A percentile compares a stretch with the other conserved stretches of the same genome.
phyloP scores from a whole-genome alignment of 2,888 invertebrate genomes.

The Malthinus flaveolus region DNA sequence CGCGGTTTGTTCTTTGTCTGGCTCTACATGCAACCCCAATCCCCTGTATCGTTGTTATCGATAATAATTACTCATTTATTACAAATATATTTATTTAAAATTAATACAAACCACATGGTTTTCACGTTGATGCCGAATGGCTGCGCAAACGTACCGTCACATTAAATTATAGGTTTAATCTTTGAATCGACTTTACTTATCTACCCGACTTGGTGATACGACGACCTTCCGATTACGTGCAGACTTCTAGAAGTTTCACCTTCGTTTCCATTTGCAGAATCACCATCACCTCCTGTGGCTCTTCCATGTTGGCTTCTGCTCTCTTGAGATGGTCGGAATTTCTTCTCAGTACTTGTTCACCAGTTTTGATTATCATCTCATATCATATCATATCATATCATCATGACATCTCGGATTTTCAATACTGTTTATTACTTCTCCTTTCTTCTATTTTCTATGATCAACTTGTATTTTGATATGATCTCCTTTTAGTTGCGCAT shows the following conservation, averaged over 20 bases:
- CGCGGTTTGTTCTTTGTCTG: too few species aligned
- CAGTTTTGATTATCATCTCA: background rate
- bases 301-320: background rate
- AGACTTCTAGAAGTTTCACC: background rate
- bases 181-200: background rate
- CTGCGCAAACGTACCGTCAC: too few species aligned
- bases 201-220: background rate
- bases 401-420: background rate
- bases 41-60: too few species aligned
- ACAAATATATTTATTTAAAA: too few species aligned
- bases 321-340: conserved; percentile 3
- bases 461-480: background rate
- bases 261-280: background rate
- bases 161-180: background rate
- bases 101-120: too few species aligned
- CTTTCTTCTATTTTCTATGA: background rate
- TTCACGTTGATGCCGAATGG: too few species aligned
- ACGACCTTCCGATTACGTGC: background rate
- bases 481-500: background rate
- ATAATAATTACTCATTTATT: too few species aligned
- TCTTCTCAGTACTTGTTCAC: background rate
- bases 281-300: background rate
- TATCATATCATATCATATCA: too few species aligned
- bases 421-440: background rate
- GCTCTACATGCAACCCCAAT: too few species aligned